Evolutionary conservation across 2,888 invertebrate species (phyloP).

Genomic region (Drosophila koepferae): DNA sequence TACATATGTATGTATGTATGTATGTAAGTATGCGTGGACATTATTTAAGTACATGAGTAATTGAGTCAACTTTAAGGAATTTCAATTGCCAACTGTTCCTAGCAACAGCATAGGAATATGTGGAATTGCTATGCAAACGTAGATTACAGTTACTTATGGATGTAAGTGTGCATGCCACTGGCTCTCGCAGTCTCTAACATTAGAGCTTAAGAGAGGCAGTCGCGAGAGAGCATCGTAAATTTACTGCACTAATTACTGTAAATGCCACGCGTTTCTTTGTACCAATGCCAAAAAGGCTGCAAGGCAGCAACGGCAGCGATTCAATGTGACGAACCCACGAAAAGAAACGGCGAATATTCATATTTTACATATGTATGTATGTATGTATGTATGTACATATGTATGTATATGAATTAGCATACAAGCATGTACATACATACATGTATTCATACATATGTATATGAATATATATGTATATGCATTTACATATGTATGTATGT

Average conservation of each 20-base stretch:
- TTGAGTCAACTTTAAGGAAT: slow-evolving; percentile 4
- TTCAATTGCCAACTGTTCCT: slow-evolving; percentile 4
- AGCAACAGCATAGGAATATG: not conserved
- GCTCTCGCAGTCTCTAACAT: not conserved
- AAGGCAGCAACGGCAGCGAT: slow-evolving; percentile 9
- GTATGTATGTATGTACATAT: not conserved
- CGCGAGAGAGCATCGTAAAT: slow-evolving; percentile 7
- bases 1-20: not conserved
- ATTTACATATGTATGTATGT: slow-evolving; percentile 13
- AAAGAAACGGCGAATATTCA: slow-evolving; percentile 38
- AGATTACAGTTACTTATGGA: not conserved
- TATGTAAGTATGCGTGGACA: not conserved
- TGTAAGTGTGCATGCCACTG: not conserved
- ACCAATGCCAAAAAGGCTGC: slow-evolving; percentile 5
- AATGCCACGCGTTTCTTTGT: slow-evolving; percentile 13
- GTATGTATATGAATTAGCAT: not conserved
- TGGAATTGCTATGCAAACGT: not conserved
- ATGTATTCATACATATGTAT: too few species aligned
- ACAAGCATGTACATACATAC: too few species aligned
- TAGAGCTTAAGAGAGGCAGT: not conserved
- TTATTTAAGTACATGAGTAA: slow-evolving; percentile 6
- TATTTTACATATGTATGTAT: slow-evolving; percentile 15
- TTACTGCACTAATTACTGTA: slow-evolving; percentile 22
- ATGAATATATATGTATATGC: too few species aligned
- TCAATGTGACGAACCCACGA: slow-evolving; percentile 23